Base-by-base conservation (phyloP, 2,113 vertebrate genomes). In the Phylloscopus whistleri region DNA sequence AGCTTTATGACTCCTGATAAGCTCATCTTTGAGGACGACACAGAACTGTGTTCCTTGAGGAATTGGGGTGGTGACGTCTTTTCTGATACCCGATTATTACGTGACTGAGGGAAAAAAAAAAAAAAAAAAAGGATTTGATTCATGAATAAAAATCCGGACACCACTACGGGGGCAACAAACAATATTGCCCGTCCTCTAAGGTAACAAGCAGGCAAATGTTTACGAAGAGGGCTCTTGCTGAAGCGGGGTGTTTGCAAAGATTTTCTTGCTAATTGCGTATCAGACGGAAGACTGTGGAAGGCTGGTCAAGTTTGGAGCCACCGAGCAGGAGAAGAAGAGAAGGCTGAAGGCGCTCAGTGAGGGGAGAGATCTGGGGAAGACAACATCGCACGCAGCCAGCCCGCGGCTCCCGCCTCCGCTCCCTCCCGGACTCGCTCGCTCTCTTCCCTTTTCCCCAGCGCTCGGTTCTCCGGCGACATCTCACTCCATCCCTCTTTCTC, bases 1-100 rank as follows among this genome's bases (percentile, higher is more conserved):
- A 98, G 97, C 97, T 92, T 95, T 97, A 98, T 98, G 98, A 98
- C 98, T 98, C 97, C 96, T 98, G 98, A 98, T 98, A 98, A 98
- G 98, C 98, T 99, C 98, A 99, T 98, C 98, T 98, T 98, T 97
- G 98, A 98, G 98, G 98, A 99, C 97, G 98, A 97, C 98, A 98
- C 98, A 98, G 98, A 98, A 98, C 97, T 96, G 97, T 98, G 99
- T 99, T 99, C 99, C 99, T 98, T 98, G 98, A 99, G 98, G 98
- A 98, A 99, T 98, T 98, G 98, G 98, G 97, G 97, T 99, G 99
- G 99, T 99, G 99, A 99, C 99, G 99, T 99, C 98, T 98, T 98
- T 98, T 98, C 98, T 98, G 98, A 98, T 98, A 98, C 97, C 96
- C 96, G 98, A 99, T 99, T 98, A 98, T 99, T 99, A 99, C 99